Percentiles rank a stretch among this genome's conserved stretches.
Evolutionary conservation across 2,113 vertebrate species (phyloP).

Genomic region (Leptocoma aspasia): DNA sequence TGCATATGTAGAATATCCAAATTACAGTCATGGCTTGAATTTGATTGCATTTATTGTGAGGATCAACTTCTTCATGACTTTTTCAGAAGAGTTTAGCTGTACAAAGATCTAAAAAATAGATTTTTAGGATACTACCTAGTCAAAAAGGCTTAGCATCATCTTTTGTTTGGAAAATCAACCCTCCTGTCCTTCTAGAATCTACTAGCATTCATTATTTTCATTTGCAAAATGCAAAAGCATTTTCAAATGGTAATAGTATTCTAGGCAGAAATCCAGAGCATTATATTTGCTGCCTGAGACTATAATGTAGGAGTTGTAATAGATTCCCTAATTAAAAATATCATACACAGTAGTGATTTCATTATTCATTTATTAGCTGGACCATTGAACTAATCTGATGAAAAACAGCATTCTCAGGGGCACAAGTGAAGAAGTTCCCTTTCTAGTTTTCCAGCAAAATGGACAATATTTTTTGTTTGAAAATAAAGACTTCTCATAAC

Average conservation of each 20-base stretch:
- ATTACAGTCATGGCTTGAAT: neutral
- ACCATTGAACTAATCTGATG: neutral
- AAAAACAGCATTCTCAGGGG: neutral
- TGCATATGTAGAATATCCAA: neutral
- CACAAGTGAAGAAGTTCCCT: neutral
- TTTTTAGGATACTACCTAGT: neutral
- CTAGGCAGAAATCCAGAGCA: neutral
- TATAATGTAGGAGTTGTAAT: neutral
- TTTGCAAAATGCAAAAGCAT: no score
- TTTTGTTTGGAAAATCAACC: neutral
- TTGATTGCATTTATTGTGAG: neutral
- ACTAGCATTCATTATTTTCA: no score
- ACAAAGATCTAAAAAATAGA: neutral
- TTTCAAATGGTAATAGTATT: neutral
- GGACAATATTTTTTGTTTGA: neutral
- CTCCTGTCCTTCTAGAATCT: neutral
- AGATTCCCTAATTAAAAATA: conserved; percentile 30
- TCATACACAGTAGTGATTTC: neutral
- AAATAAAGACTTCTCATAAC: neutral
- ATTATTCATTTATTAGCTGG: conserved; percentile 11
- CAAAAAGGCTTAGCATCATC: neutral
- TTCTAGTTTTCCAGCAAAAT: neutral
- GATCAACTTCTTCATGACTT: neutral
- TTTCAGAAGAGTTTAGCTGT: neutral
- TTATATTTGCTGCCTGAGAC: neutral